phyloP scores from a whole-genome alignment of 2,888 invertebrate genomes.

The Apodemia zela region DNA sequence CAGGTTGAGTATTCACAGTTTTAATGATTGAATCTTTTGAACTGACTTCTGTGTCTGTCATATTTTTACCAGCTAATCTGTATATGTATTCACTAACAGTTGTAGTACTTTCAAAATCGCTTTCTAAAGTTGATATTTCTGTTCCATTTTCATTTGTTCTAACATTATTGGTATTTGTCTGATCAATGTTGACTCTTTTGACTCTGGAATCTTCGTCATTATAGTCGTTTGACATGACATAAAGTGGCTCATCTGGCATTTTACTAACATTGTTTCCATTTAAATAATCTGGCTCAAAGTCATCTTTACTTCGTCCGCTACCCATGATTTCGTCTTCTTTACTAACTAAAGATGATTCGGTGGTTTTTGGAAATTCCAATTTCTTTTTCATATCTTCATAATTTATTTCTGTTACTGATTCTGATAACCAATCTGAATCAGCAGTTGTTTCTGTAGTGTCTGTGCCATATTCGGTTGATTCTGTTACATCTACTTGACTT shows the following conservation, averaged over 20 bases:
- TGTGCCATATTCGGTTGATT: neutral
- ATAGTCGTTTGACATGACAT: slow-evolving; percentile 60
- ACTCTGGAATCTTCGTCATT: slow-evolving; percentile 57
- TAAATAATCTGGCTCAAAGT: slow-evolving; percentile 68
- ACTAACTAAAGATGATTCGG: slow-evolving; percentile 26
- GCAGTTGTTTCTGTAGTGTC: slow-evolving; percentile 35
- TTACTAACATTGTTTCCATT: slow-evolving; percentile 46
- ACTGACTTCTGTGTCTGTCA: slow-evolving; percentile 28
- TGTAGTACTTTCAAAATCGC: slow-evolving; percentile 49
- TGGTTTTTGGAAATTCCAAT: slow-evolving; percentile 49
- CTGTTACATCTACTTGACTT: slow-evolving; percentile 28
- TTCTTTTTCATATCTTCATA: slow-evolving; percentile 53
- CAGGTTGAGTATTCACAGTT: slow-evolving; percentile 40
- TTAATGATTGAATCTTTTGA: slow-evolving; percentile 21
- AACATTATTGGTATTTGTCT: slow-evolving; percentile 27
- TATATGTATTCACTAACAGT: slow-evolving; percentile 64
- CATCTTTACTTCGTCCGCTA: slow-evolving; percentile 49
- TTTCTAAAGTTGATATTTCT: slow-evolving; percentile 28
- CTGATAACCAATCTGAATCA: slow-evolving; percentile 64
- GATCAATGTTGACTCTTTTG: slow-evolving; percentile 55
- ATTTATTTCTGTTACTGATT: slow-evolving; percentile 56
- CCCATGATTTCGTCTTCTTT: slow-evolving; percentile 56
- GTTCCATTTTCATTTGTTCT: slow-evolving; percentile 27
- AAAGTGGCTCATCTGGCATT: slow-evolving; percentile 50
- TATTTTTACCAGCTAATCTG: slow-evolving; percentile 44